These are phyloP conservation scores for Lasius platythorax DNA, from an alignment of 2,888 invertebrate genomes.

Conservation along the genomic window DNA sequence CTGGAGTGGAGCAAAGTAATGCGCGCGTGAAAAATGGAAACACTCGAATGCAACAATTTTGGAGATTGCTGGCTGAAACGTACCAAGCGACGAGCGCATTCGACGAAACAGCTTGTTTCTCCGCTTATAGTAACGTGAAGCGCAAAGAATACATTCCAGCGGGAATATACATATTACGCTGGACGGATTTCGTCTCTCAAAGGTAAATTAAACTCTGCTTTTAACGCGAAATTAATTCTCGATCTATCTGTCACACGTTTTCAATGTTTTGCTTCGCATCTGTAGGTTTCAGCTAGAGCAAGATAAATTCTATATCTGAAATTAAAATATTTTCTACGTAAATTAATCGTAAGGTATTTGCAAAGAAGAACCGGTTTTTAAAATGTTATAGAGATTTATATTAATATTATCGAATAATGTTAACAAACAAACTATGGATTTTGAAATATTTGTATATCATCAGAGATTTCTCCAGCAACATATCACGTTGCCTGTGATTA, in stretches of 20 bases:
- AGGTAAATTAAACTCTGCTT: neutral
- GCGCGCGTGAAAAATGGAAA: slow-evolving; percentile 37
- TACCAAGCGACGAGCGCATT: neutral
- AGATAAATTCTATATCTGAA: neutral
- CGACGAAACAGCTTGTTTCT: neutral
- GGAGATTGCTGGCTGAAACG: slow-evolving; percentile 22
- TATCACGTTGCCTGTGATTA: slow-evolving; percentile 30
- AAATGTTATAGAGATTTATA: slow-evolving; percentile 6
- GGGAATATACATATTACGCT: neutral
- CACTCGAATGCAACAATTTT: slow-evolving; percentile 33
- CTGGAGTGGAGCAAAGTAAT: slow-evolving; percentile 11
- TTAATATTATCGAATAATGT: slow-evolving; percentile 31
- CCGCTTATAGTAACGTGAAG: neutral
- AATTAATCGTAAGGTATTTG: slow-evolving; percentile 1
- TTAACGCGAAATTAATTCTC: neutral
- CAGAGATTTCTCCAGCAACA: slow-evolving; percentile 33
- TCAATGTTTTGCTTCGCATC: neutral
- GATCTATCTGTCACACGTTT: neutral
- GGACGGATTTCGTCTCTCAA: neutral
- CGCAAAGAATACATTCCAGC: neutral
- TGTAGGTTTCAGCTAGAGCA: neutral
- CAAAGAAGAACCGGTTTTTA: neutral
- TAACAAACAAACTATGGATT: slow-evolving; percentile 30
- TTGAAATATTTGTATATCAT: slow-evolving; percentile 22
- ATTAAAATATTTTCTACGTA: neutral